These are phyloP conservation scores for Phaedon cochleariae DNA, from an alignment of 2,888 invertebrate genomes.

Conservation along the genomic window DNA sequence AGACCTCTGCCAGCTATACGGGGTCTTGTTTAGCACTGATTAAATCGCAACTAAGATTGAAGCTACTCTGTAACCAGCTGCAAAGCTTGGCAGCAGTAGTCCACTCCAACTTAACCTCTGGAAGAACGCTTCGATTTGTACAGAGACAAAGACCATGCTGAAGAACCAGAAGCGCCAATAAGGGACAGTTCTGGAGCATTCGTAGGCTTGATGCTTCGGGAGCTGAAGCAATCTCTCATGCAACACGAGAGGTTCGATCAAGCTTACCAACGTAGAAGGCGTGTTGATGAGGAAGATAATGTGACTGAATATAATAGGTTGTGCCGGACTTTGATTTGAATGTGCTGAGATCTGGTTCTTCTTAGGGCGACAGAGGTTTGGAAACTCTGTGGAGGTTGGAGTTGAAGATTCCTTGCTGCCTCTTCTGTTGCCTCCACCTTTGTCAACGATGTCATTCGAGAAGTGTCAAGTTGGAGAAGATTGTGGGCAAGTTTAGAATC, in stretches of 20 bases:
- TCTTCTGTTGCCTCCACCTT: conserved; percentile 34
- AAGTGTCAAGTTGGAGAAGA: conserved; percentile 14
- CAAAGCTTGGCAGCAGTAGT: neutral
- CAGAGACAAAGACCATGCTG: conserved; percentile 31
- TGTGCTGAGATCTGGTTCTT: neutral
- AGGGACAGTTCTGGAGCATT: conserved; percentile 36
- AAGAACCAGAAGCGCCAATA: conserved; percentile 6
- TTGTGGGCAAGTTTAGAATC: neutral
- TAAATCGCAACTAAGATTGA: neutral
- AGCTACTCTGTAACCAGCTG: neutral
- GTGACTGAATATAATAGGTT: neutral
- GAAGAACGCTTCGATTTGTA: conserved; percentile 50
- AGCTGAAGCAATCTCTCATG: conserved; percentile 45
- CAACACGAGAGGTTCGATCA: conserved; percentile 46
- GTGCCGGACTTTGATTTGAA: conserved; percentile 21
- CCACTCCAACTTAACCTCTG: conserved; percentile 24
- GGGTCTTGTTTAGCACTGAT: conserved; percentile 39
- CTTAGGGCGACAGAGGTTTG: neutral
- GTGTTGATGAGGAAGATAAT: conserved; percentile 38
- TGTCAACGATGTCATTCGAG: conserved; percentile 13
- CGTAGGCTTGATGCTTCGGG: conserved; percentile 44
- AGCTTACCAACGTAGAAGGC: conserved; percentile 43
- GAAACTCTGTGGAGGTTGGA: neutral
- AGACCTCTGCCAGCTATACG: conserved; percentile 47
- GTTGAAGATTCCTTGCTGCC: neutral